Evolutionary conservation across 2,888 invertebrate species (phyloP), one percentile per base, ranked within the genome.

Genomic region (Drosophila neonasuta): DNA sequence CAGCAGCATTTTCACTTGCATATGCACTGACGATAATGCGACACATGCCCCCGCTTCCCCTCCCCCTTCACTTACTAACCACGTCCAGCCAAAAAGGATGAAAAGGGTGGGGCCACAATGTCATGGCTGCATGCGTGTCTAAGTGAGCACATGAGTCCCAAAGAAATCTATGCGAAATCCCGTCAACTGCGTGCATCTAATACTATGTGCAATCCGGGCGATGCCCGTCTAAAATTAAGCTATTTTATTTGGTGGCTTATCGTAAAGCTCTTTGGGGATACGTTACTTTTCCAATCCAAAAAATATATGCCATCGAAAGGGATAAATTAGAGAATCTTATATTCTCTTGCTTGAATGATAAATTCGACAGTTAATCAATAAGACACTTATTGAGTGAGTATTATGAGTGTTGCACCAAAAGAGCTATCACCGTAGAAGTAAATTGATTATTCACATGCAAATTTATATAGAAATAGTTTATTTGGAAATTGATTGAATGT

Each of bases 21-120:
- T 71, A 77, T 75, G 69, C 74, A 66, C 36, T 44, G 50, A 70
- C 64, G 67, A 71, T 79, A 74, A 79, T 71, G 70, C 67, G 60
- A 68, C 69, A 52, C 20, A 56, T 62, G 13, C 68, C 48, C 45
- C 62, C 45, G 46, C 57, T n/a, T 24, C 2, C n/a, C 1, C 1
- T 44, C 24, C 44, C 24, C 17, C 20, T 10, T 3, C 30, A 5
- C 34, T 13, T 20, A 39, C 13, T 3, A 52, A 39, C 45, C 59
- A 36, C 45, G 7, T 39, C 10, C 52, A 36, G 24, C 5, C n/a
- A 13, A 7, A 24, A 13, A 10, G 42, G 4, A 13, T 2, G 30
- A 5, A 10, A 11, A 8, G 52, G 51, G 4, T 5, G 36, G 39
- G 13, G 39, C 20, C 52, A 51, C 75, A 74, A 75, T 71, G 71